phyloP scores from a whole-genome alignment of 2,888 invertebrate species.

The Hemicrepidius hirtus region DNA sequence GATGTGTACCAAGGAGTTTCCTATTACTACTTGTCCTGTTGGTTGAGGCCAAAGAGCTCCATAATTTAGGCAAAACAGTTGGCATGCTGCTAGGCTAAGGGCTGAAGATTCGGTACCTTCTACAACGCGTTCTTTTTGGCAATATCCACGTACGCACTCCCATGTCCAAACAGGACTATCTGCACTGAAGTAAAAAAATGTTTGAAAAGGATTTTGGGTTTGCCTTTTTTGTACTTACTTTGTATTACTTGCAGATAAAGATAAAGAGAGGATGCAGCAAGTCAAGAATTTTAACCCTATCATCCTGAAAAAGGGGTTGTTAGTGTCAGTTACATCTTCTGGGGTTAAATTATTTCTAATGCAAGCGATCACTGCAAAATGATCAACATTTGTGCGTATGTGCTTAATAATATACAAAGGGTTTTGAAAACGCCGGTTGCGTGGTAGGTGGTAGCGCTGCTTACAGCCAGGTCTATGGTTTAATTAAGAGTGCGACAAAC shows the following conservation, averaged over 20 bases:
- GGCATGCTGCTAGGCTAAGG: slow-evolving; percentile 77
- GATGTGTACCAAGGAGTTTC: slow-evolving; percentile 73
- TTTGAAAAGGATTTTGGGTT: too few species aligned
- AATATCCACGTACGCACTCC: slow-evolving; percentile 74
- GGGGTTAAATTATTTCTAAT: too few species aligned
- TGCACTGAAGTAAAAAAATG: slow-evolving; percentile 14
- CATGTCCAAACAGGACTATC: slow-evolving; percentile 72
- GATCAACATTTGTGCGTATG: too few species aligned
- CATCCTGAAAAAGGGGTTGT: not conserved
- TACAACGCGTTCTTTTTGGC: slow-evolving; percentile 71
- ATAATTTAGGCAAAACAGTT: slow-evolving; percentile 77
- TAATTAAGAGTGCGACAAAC: too few species aligned
- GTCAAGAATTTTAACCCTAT: not conserved
- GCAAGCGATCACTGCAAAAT: too few species aligned
- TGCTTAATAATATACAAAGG: too few species aligned
- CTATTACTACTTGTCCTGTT: slow-evolving; percentile 76
- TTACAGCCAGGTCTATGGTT: too few species aligned
- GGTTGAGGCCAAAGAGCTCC: slow-evolving; percentile 81
- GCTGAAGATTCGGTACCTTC: slow-evolving; percentile 64
- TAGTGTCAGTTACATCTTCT: not conserved
- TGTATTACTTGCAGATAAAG: not conserved
- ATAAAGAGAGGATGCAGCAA: not conserved
- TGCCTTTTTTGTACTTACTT: too few species aligned
- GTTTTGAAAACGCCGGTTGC: too few species aligned
- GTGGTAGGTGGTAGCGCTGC: too few species aligned